phyloP scores from a whole-genome alignment of 2,113 vertebrate species.

The Eleginops maclovinus region DNA sequence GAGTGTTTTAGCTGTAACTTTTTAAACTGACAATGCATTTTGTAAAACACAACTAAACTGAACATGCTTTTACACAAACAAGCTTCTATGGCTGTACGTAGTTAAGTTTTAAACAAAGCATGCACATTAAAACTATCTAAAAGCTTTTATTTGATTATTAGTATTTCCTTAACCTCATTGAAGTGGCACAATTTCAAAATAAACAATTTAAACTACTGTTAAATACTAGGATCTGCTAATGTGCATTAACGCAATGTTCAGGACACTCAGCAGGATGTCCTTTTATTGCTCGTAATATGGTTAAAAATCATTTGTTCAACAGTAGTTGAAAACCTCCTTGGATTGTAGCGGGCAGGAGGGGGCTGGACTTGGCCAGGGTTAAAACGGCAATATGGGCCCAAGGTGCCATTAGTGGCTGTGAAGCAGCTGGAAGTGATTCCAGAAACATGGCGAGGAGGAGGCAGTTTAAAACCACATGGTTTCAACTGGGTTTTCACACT shows the following conservation, averaged over 20 bases:
- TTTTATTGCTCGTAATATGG: conserved; percentile 70
- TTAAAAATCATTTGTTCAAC: conserved; percentile 80
- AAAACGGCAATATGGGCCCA: conserved; percentile 79
- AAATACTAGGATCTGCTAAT: conserved; percentile 39
- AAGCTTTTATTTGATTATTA: conserved; percentile 10
- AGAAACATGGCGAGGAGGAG: conserved; percentile 85
- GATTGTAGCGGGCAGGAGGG: conserved; percentile 65
- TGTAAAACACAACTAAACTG: conserved; percentile 24
- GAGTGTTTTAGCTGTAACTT: conserved; percentile 10
- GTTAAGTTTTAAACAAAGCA: neutral
- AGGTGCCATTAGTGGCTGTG: conserved; percentile 85
- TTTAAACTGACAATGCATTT: neutral
- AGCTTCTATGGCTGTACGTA: neutral
- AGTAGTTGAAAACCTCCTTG: conserved; percentile 80
- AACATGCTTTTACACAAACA: conserved; percentile 4
- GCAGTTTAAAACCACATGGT: conserved; percentile 90
- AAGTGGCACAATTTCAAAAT: neutral
- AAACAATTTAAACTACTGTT: conserved; percentile 8
- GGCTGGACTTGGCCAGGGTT: conserved; percentile 79
- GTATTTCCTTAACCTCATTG: conserved; percentile 3
- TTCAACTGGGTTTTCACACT: conserved; percentile 90
- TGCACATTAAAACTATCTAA: conserved; percentile 24
- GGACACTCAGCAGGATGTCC: conserved; percentile 54
- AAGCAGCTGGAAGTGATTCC: conserved; percentile 96
- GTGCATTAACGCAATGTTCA: conserved; percentile 43